Evolutionary conservation across 2,888 invertebrate genomes (phyloP), one percentile per base, ranked within the genome.

Genomic region (Sceliomorpha sp.): DNA sequence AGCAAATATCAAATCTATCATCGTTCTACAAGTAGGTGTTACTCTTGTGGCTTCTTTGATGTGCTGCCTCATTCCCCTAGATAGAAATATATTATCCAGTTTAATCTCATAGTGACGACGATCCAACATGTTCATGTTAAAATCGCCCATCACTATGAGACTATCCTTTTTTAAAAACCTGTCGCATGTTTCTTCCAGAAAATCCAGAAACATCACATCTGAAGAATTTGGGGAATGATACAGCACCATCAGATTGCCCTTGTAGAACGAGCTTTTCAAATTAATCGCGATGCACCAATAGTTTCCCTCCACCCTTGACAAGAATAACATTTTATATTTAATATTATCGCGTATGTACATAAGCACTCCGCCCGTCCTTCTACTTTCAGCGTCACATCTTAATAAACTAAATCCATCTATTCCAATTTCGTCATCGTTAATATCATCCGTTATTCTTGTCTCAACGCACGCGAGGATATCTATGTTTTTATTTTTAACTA

Each of bases 201-300:
- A 20, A 24, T 32, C 10, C 12, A 20, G 1, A 40, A 40, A 40
- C 20, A 24, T 40, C 2, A 42, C 29, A 8, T 60, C 44, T 9
- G 36, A 60, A 1, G 47, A 40, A 34, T 13, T 60, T 8, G 42
- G 37, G n/a, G 59, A 50, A 39, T 60, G 47, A 39, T 53, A 53
- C 8, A 62, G 1, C 31, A 53, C 1, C 26, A 62, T 2, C 4
- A 53, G 1, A 12, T 53, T 62, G 24, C 45, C 51, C 15, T 39
- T 37, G 37, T 53, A 62, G 13, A 53, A 32, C 6, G 31, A 29
- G 10, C 20, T 26, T 8, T 27, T 32, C 17, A 44, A n/a, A 44
- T 32, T 27, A 6, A 50, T 7, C 17, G 48, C 40, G 2, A 59
- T 34, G 26, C 53, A 44, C 51, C 47, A 62, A 53, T 32, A 53